Evolutionary conservation across 2,113 vertebrate species (phyloP).

Genomic region (Laterallus jamaicensis): DNA sequence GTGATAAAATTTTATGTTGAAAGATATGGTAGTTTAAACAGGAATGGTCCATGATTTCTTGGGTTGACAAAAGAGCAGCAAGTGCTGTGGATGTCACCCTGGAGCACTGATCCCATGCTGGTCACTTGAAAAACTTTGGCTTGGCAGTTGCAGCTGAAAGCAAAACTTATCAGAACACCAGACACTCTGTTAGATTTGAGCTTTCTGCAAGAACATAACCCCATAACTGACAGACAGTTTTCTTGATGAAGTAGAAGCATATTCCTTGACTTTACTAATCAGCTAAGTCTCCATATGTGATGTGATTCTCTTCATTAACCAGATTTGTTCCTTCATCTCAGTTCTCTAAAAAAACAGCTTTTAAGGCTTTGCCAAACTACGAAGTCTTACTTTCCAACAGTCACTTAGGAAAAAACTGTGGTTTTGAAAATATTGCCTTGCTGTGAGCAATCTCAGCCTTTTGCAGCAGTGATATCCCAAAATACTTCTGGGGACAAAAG

Average conservation of each 20-base stretch:
- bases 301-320: slow-evolving; percentile 1
- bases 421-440: not conserved
- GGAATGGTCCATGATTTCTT: not conserved
- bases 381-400: slow-evolving; percentile 11
- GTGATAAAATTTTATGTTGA: not conserved
- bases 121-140: not conserved
- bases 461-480: not conserved
- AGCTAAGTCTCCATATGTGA: slow-evolving; percentile 1
- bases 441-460: not conserved
- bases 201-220: not conserved
- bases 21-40: not conserved
- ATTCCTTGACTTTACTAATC: not conserved
- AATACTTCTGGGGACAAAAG: not conserved
- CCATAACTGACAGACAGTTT: not conserved
- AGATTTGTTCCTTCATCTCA: not conserved
- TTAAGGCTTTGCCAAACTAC: not conserved
- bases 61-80: not conserved
- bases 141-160: not conserved
- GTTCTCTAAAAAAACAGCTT: not conserved
- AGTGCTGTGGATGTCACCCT: not conserved
- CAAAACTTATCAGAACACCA: not conserved
- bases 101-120: not conserved
- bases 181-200: not conserved
- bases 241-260: not conserved
- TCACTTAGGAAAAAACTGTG: not conserved